Evolutionary conservation across 2,888 invertebrate genomes (phyloP).

Genomic region (Penaeus monodon): DNA sequence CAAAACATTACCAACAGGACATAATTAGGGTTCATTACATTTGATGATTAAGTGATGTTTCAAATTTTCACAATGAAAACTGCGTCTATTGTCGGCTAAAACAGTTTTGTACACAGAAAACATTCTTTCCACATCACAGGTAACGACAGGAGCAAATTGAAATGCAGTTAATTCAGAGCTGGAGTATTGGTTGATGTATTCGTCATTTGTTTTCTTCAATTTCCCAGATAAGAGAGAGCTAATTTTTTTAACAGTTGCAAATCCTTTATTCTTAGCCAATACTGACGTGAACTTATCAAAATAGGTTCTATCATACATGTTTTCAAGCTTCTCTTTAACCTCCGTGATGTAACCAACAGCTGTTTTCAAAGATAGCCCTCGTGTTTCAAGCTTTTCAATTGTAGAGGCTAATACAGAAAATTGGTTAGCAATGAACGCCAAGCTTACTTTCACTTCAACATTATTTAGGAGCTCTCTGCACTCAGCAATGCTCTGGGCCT

Average conservation of each 20-base stretch:
- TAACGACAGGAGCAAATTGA: conserved; percentile 16
- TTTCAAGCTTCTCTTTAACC: conserved; percentile 6
- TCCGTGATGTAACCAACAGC: neutral
- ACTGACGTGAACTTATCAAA: conserved; percentile 15
- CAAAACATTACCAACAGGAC: neutral
- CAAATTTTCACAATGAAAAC: conserved; percentile 1
- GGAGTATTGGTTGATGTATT: neutral
- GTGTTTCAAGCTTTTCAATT: conserved; percentile 19
- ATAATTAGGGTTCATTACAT: conserved; percentile 2
- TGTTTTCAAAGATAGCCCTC: conserved; percentile 10
- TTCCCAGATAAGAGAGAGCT: conserved; percentile 12
- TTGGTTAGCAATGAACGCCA: neutral
- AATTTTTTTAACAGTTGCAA: neutral
- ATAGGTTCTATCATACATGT: conserved; percentile 8
- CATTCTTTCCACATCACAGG: conserved; percentile 19
- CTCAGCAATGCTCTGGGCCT: conserved; percentile 7
- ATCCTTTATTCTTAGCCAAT: conserved; percentile 7
- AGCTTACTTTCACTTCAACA: neutral
- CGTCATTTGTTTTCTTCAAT: neutral
- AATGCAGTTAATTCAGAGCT: conserved; percentile 6
- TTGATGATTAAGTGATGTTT: neutral
- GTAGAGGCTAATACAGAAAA: conserved; percentile 6
- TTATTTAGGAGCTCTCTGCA: conserved; percentile 22
- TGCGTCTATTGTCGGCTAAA: conserved; percentile 14
- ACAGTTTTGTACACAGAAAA: conserved; percentile 23